Base-by-base conservation (phyloP, 2,113 vertebrate genomes). In the Motacilla tschutschensis region DNA sequence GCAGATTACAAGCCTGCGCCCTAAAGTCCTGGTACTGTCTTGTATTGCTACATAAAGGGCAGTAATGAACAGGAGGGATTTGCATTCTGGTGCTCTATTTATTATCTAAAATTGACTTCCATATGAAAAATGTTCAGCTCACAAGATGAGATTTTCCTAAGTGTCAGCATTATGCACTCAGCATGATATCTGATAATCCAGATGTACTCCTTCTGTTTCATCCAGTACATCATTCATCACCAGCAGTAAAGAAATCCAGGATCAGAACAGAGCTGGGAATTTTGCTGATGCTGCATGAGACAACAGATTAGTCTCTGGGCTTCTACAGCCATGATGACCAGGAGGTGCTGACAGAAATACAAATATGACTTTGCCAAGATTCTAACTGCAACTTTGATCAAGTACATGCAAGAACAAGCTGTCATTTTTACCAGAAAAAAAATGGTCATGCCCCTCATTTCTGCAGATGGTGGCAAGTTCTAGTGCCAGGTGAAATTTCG, bases 151-250 rank as follows among this genome's bases (percentile, higher is more conserved):
- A 79, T 81, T 89, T 93, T 87, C 46, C 58, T 58, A 43, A 79
- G 74, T 65, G 83, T 94, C 94, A 95, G 92, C 89, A 81, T 67
- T 83, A 53, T 33, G 43, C 59, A 36, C 54, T 72, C 90, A 92
- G 80, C 83, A 48, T 36, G 77, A 20, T 65, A 75, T 40, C 77
- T 75, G 54, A 75, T 65, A 89, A 89, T 92, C 77, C 91, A 93
- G 91, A 83, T 91, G 88, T 50, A 85, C 62, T 85, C 80, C 91
- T 92, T 55, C 85, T 85, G 70, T 78, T 93, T 76, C 88, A 88
- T 46, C 62, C 66, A 85, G 46, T 14, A 65, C 54, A 75, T 88
- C 88, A 88, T 93, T 89, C 90, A 94, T 94, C 88, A 85, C 48
- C 73, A 92, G 46, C 70, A 81, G 83, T 31, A 81, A 64, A 67